Base-by-base conservation (phyloP, 2,113 vertebrate genomes). In the Madoqua kirkii region DNA sequence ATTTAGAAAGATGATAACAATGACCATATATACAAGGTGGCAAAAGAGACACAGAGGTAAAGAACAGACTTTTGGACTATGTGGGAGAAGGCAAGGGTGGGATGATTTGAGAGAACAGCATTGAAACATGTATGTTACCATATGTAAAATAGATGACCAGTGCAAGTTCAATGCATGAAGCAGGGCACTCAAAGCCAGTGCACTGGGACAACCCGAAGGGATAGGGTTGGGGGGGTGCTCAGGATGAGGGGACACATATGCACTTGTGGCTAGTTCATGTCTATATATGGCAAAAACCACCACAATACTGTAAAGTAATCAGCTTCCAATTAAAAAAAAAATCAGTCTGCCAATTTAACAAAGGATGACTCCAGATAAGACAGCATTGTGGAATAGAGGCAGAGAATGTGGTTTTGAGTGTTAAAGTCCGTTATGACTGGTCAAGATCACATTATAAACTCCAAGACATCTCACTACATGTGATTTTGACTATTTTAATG, bases 311-410 rank as follows among this genome's bases (percentile, higher is more conserved):
- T 67, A 67, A 67, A 67, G 62, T 67, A 67, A n/a, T 67, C 64
- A n/a, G 64, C 16, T 67, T 67, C 64, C 64, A 67, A 67, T n/a
- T 10, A 67, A n/a, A 67, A 60, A 33, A n/a, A 67, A 67, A 67
- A 67, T 55, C 17, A 76, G n/a, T 67, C 54, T 78, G 31, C 29
- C 94, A 87, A 78, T 94, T 95, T 87, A 67, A 94, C 17, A 89
- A 81, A 57, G 31, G 19, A 40, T 59, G 25, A 57, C 92, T 67
- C 19, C 27, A 31, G 31, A 79, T 25, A 76, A 96, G 78, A 82
- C 29, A 29, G 48, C 43, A 59, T 21, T 50, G 27, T 60, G n/a
- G 59, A 60, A 79, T 14, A 10, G 23, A 89, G 15, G 60, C 13
- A 23, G 25, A 81, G 27, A 88, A 67, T 10, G 50, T 29, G 43